Evolutionary conservation across 2,113 vertebrate species (phyloP), one percentile per base, ranked within the genome.

Genomic region (Shinisaurus crocodilurus): DNA sequence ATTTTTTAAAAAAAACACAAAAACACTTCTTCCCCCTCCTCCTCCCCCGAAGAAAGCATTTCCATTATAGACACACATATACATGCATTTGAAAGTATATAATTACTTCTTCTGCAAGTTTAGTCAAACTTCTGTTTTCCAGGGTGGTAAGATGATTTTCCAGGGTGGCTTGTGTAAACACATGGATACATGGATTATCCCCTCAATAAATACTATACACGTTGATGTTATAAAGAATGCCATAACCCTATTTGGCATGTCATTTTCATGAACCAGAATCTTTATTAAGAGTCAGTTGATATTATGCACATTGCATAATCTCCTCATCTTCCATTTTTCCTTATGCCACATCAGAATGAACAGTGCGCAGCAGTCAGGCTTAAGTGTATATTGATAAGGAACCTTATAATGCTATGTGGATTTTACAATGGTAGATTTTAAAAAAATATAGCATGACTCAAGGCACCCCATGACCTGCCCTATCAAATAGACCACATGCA

Each of bases 21-120:
- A 96, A 94, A 91, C 74, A 86, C 97, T 95, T 96, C 95, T 95
- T 95, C 85, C 90, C 7, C 57, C 57, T 60, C 16, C 9, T 18
- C 20, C 60, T 23, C 12, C 60, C 20, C 60, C 18, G 5, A 94
- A 95, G 89, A 95, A 96, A 83, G 6, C 5, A 50, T 70, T 88
- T 70, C n/a, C 65, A 82, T 96, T 95, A 94, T 91, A 95, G 85
- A 86, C 85, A 94, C 90, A 93, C 96, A 94, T 91, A 95, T 84
- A 86, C 85, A 94, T 89, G 93, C 96, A 94, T 96, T 97, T 97
- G 96, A 96, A 97, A 96, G 96, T 92, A 95, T 95, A 95, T 94
- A 95, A 94, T 97, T 96, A 96, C 93, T 96, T 82, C 94, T 96
- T 95, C 96, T 96, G 94, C 95, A 97, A 97, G 94, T 96, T 97